Evolutionary conservation across 2,888 invertebrate species (phyloP), one percentile per base, ranked within the genome.

Genomic region (Amiota minor): DNA sequence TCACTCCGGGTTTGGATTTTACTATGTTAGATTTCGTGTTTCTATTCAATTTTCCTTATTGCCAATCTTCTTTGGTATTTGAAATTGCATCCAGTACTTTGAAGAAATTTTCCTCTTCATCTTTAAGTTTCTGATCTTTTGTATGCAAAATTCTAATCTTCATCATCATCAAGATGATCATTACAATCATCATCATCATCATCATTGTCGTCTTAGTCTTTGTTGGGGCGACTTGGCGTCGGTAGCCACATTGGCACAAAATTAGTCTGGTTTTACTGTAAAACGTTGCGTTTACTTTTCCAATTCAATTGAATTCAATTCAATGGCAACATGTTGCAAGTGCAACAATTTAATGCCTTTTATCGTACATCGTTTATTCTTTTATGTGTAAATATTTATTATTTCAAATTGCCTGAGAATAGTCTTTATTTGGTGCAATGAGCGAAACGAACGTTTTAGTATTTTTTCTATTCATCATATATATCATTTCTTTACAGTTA

Each of bases 21-120:
- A 9, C 18, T 67, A 77, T 77, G 65, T 16, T 18, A 79, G 77
- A 77, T 78, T 73, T 70, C 74, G 62, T 45, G 53, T 45, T 70
- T 72, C 65, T 64, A 71, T 14, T 18, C 49, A 16, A 74, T 73
- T 35, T 35, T 35, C 2, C 35, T 35, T 35, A 35, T 35, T 6
- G 4, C 35, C 35, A 35, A 35, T 35, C 6, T 35, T 35, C 35
- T 35, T 35, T 35, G 35, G 35, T 61, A 61, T 59, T 59, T 12
- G 11, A 18, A 59, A 16, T 56, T 18, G 3, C 14, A 56, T 6
- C 10, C 56, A 18, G 14, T 18, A 16, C 6, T 56, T 18, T 20
- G 59, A 0, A 16, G 59, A 16, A 9, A 35, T 18, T 59, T 59
- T 9, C 18, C 20, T 18, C 23, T 59, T 9, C 59, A 8, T 59